Conservation (phyloP, 2,797 vertebrate genomes). For the Pseudomugil tenellus region DNA sequence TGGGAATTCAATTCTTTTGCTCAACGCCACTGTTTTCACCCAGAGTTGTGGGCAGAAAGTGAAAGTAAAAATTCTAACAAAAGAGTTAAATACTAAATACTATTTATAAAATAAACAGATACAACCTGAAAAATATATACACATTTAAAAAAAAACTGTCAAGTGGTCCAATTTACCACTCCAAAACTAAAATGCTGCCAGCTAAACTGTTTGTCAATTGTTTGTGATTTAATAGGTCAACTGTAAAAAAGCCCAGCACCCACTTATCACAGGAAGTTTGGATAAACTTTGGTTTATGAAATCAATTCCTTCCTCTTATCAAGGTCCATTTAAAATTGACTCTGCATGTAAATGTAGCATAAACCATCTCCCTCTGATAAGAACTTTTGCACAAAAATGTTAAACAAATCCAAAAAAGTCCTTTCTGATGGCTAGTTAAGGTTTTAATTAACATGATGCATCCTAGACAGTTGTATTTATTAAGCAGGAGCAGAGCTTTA, state of each 20-base stretch:
- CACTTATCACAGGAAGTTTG: not conserved
- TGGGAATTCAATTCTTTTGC: not conserved
- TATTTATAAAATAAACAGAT: not conserved
- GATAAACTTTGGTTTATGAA: too few species aligned
- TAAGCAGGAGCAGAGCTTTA: conserved; percentile 2
- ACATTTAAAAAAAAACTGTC: not conserved
- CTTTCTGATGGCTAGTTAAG: conserved; percentile 4
- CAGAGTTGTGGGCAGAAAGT: not conserved
- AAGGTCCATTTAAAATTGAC: not conserved
- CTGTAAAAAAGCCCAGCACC: not conserved
- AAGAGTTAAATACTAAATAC: not conserved
- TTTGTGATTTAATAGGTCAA: not conserved
- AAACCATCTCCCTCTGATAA: not conserved
- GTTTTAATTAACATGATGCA: not conserved
- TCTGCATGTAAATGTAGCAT: not conserved
- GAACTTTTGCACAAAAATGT: not conserved
- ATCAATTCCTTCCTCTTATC: not conserved
- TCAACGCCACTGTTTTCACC: not conserved
- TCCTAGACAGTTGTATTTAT: conserved; percentile 10
- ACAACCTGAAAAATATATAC: not conserved
- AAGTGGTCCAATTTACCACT: not conserved
- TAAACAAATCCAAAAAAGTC: not conserved
- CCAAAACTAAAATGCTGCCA: not conserved
- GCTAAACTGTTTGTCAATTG: not conserved
- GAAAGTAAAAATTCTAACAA: not conserved